A percentile compares a stretch with the other conserved stretches of the same genome.
phyloP scores from a whole-genome alignment of 2,113 vertebrate species.

The Pseudorhombus dupliciocellatus region DNA sequence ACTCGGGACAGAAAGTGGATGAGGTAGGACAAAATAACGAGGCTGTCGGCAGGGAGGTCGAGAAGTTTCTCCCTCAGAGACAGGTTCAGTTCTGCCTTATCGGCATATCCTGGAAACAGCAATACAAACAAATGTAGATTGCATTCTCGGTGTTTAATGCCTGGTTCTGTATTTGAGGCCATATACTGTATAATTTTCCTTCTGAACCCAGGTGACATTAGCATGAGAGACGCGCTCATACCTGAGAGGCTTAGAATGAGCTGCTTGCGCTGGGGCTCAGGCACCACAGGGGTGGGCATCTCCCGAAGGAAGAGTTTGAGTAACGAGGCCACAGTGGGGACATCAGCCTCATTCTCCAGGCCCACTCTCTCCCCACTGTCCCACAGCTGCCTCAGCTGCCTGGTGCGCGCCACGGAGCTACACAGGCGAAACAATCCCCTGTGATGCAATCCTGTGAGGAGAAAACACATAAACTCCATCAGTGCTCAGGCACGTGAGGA shows the following conservation, averaged over 20 bases:
- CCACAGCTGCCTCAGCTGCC: conserved; percentile 78
- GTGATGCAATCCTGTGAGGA: conserved; percentile 76
- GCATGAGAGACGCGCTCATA: conserved; percentile 39
- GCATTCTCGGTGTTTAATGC: no score
- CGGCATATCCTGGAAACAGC: conserved; percentile 56
- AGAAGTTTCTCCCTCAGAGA: conserved; percentile 70
- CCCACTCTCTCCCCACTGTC: conserved; percentile 78
- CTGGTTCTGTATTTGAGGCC: no score
- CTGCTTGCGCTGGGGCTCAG: conserved; percentile 66
- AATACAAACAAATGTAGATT: not conserved
- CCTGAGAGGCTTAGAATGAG: conserved; percentile 78
- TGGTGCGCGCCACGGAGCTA: conserved; percentile 78
- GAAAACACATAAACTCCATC: not conserved
- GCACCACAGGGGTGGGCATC: conserved; percentile 82
- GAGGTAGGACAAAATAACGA: conserved; percentile 79
- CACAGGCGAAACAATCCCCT: conserved; percentile 82
- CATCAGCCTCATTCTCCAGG: conserved; percentile 77
- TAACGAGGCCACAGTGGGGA: conserved; percentile 83
- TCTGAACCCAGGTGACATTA: not conserved
- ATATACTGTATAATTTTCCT: not conserved
- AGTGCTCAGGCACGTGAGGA: not conserved
- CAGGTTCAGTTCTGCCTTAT: conserved; percentile 57
- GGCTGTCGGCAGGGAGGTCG: conserved; percentile 73
- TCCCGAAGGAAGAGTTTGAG: conserved; percentile 87
- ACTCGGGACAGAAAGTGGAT: conserved; percentile 81